Percentiles rank a stretch among this genome's conserved stretches.
These are phyloP conservation scores for Clarias fuscus DNA, from an alignment of 2,797 vertebrate genomes.

Conservation along the genomic window DNA sequence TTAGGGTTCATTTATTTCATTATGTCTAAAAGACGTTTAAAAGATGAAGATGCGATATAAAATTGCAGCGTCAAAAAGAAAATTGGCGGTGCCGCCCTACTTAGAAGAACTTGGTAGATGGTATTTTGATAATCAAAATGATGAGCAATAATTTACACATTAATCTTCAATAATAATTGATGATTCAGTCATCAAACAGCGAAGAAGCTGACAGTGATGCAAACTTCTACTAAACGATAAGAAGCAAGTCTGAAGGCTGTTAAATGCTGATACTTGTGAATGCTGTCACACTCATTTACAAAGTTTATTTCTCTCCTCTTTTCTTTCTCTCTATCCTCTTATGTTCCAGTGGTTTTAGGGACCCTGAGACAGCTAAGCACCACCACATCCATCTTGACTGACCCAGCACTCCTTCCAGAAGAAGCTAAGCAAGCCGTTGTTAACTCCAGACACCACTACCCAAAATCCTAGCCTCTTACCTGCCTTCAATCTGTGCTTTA, in stretches of 20 bases:
- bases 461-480: constrained; percentile 68
- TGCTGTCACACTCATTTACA: background rate
- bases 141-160: background rate
- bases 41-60: background rate
- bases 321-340: background rate
- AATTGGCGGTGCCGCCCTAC: background rate
- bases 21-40: background rate
- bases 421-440: constrained; percentile 82
- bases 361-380: constrained; percentile 88
- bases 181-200: background rate
- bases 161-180: too few species aligned
- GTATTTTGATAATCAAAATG: background rate
- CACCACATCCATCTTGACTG: constrained; percentile 86
- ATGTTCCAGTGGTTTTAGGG: constrained; percentile 80
- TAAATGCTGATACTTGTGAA: background rate
- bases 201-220: background rate
- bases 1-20: background rate
- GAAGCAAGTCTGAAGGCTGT: background rate
- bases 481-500: background rate
- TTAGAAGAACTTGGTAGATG: background rate
- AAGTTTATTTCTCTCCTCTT: background rate
- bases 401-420: constrained; percentile 82
- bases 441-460: constrained; percentile 62
- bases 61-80: background rate
- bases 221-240: background rate